phyloP scores from a whole-genome alignment of 64 coral and sea anemone genomes.

The Trachythela sp. region DNA sequence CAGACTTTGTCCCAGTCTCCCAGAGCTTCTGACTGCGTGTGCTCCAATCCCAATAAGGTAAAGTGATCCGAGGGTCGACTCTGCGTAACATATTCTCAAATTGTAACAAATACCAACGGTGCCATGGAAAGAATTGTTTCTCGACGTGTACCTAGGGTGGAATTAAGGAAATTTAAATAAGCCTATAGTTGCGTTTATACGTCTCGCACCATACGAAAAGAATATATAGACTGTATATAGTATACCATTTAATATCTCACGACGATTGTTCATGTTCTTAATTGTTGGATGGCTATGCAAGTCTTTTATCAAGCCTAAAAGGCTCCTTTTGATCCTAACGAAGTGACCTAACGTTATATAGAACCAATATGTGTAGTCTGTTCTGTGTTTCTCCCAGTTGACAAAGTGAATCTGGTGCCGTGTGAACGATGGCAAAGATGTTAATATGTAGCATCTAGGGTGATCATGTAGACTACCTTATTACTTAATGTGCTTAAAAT shows the following conservation, averaged over 20 bases:
- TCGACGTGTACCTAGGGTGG: constrained; percentile 16
- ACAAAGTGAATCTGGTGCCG: too few relatives aligned
- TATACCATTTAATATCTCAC: too few relatives aligned
- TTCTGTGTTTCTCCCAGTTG: too few relatives aligned
- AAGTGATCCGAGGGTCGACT: constrained; percentile 8
- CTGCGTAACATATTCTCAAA: constrained; percentile 25
- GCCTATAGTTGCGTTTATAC: too few relatives aligned
- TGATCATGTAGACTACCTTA: too few relatives aligned
- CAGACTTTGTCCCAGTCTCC: neutral
- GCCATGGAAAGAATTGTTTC: constrained; percentile 37
- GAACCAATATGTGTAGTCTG: too few relatives aligned
- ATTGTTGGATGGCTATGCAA: neutral
- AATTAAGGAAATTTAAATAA: neutral
- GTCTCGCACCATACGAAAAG: too few relatives aligned
- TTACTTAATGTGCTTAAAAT: too few relatives aligned
- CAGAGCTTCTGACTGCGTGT: constrained; percentile 12
- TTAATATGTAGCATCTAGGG: too few relatives aligned
- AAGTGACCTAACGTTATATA: too few relatives aligned
- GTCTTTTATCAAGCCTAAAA: neutral
- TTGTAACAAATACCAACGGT: constrained; percentile 23
- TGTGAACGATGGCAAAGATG: too few relatives aligned
- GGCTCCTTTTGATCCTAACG: neutral
- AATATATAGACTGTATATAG: too few relatives aligned
- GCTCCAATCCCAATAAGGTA: constrained; percentile 29
- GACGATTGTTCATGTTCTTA: neutral